Conservation (phyloP, 2,888 invertebrate species). For the Lithophane socia region DNA sequence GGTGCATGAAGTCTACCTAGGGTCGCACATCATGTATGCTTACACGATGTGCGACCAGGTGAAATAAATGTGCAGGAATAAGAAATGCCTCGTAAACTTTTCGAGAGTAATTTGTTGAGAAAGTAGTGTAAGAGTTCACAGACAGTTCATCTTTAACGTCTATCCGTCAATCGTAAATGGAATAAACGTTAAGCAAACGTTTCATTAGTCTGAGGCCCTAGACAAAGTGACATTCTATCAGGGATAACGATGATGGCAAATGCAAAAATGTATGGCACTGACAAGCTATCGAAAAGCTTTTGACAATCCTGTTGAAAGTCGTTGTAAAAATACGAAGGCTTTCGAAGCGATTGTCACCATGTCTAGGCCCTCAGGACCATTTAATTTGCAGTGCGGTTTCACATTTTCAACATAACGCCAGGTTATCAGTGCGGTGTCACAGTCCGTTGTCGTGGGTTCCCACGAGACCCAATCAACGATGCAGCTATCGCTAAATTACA, state of each 20-base stretch:
- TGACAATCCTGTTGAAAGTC: too few relatives aligned
- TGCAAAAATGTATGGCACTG: too few relatives aligned
- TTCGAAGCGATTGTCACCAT: too few relatives aligned
- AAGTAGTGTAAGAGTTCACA: not conserved
- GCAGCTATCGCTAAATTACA: not conserved
- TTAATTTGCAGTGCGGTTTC: not conserved
- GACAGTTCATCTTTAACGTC: not conserved
- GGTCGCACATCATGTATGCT: not conserved
- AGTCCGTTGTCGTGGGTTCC: conserved; percentile 3
- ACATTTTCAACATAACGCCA: not conserved
- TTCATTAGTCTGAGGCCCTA: not conserved
- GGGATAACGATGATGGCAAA: too few relatives aligned
- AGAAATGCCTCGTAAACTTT: not conserved
- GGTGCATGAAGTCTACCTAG: conserved; percentile 2
- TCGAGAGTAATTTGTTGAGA: not conserved
- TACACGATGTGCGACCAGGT: too few relatives aligned
- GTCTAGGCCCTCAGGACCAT: not conserved
- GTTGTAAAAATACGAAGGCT: too few relatives aligned
- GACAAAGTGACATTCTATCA: too few relatives aligned
- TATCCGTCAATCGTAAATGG: not conserved
- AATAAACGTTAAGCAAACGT: not conserved
- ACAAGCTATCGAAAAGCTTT: too few relatives aligned
- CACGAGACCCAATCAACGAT: not conserved
- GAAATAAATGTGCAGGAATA: too few relatives aligned
- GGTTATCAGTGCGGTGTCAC: not conserved